Percentiles rank a stretch among this genome's conserved stretches.
Evolutionary conservation across 2,797 vertebrate genomes (phyloP).

Genomic region (Hapalemur alaotrensis): DNA sequence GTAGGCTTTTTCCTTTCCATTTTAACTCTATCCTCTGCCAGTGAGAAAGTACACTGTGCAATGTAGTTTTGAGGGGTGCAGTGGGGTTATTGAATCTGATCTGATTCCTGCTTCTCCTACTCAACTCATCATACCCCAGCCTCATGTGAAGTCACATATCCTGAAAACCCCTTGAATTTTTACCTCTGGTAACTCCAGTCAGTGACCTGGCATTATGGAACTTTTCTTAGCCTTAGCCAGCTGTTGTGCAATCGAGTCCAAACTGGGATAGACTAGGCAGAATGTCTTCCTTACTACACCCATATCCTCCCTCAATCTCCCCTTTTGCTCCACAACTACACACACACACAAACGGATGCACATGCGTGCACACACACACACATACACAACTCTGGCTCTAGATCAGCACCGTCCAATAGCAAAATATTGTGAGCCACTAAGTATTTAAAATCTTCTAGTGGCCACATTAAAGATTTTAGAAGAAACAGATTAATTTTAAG

Average conservation of each 20-base stretch:
- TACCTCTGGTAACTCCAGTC: not conserved
- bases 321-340: not conserved
- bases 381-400: not conserved
- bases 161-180: not conserved
- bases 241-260: not conserved
- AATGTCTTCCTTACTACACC: not conserved
- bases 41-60: not conserved
- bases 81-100: no score
- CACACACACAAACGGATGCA: no score
- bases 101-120: not conserved
- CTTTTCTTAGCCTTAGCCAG: not conserved
- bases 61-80: not conserved
- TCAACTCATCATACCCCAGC: not conserved
- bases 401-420: not conserved
- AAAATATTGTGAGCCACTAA: not conserved
- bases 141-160: not conserved
- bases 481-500: conserved; percentile 18
- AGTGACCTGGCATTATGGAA: not conserved
- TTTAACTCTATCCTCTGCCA: not conserved
- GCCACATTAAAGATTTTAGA: not conserved
- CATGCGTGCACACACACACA: not conserved
- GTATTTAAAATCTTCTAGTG: not conserved
- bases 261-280: not conserved
- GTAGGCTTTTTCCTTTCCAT: not conserved
- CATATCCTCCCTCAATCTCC: not conserved